Evolutionary conservation across 2,113 vertebrate genomes (phyloP).

Genomic region (Regulus satrapa): DNA sequence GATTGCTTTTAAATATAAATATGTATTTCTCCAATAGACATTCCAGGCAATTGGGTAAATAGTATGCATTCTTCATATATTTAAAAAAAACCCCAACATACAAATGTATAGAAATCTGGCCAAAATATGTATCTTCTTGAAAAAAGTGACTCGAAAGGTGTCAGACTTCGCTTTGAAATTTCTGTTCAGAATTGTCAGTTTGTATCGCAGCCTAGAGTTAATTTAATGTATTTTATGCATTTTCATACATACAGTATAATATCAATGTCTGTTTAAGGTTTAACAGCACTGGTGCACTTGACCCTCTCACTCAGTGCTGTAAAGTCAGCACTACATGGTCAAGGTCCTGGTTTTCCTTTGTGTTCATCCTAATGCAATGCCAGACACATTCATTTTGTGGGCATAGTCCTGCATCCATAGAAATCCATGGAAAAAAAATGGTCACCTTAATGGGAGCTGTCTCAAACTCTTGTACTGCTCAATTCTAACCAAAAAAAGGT

Average conservation of each 20-base stretch:
- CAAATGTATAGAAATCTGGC: neutral
- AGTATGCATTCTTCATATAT: slow-evolving; percentile 54
- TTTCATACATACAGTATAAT: neutral
- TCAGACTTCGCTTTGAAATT: slow-evolving; percentile 33
- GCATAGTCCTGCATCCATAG: neutral
- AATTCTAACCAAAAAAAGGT: neutral
- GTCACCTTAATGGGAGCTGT: neutral
- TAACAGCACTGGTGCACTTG: neutral
- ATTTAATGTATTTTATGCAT: slow-evolving; percentile 20
- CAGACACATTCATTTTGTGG: neutral
- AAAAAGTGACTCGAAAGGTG: neutral
- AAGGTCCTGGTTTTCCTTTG: neutral
- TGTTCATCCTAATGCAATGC: neutral
- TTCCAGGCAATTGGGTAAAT: slow-evolving; percentile 48
- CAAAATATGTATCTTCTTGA: neutral
- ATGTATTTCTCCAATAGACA: slow-evolving; percentile 51
- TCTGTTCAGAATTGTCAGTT: neutral
- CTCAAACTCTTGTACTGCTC: neutral
- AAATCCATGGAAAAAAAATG: neutral
- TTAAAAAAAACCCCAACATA: neutral
- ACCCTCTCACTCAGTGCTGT: neutral
- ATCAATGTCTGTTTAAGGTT: neutral
- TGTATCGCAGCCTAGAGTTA: slow-evolving; percentile 27
- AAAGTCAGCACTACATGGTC: neutral
- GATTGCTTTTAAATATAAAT: slow-evolving; percentile 65